These are phyloP conservation scores for Aptenodytes patagonicus DNA, from an alignment of 2,113 vertebrate genomes.

Conservation along the genomic window DNA sequence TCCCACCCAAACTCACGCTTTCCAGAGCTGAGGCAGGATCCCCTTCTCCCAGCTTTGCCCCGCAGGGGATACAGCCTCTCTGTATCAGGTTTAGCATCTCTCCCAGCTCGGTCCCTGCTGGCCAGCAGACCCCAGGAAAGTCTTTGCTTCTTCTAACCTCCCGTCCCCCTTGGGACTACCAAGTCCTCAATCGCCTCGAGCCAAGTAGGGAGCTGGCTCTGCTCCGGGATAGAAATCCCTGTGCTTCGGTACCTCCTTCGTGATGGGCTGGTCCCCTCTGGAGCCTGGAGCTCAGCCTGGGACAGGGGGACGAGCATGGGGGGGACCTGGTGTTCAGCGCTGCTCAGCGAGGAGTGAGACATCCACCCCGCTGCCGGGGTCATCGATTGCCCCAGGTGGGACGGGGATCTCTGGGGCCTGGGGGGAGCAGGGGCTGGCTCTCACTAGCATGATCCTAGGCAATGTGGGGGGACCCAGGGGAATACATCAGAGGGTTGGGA, in stretches of 20 bases:
- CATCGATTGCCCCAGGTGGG: not conserved
- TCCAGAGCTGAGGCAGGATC: not conserved
- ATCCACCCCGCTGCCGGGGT: not conserved
- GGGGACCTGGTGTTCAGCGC: not conserved
- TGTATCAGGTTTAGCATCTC: not conserved
- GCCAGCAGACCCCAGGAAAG: not conserved
- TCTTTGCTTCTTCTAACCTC: not conserved
- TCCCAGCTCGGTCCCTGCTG: not conserved
- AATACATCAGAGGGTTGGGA: not conserved
- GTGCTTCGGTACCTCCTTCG: not conserved
- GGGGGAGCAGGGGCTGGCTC: not conserved
- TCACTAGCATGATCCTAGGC: not conserved
- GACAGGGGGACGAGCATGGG: not conserved
- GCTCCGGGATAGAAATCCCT: not conserved
- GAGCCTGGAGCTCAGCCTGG: not conserved
- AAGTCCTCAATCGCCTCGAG: rapidly evolving
- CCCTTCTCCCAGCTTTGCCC: not conserved
- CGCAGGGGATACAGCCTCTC: rapidly evolving
- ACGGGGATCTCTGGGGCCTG: rapidly evolving
- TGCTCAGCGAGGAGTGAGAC: not conserved
- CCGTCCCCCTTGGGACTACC: no score
- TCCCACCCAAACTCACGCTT: not conserved
- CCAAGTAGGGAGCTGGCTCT: not conserved
- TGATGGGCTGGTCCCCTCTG: rapidly evolving
- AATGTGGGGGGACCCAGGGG: not conserved